These are phyloP conservation scores for Lutraria rhynchaena DNA, from an alignment of 1,140 invertebrate species.

Conservation along the genomic window DNA sequence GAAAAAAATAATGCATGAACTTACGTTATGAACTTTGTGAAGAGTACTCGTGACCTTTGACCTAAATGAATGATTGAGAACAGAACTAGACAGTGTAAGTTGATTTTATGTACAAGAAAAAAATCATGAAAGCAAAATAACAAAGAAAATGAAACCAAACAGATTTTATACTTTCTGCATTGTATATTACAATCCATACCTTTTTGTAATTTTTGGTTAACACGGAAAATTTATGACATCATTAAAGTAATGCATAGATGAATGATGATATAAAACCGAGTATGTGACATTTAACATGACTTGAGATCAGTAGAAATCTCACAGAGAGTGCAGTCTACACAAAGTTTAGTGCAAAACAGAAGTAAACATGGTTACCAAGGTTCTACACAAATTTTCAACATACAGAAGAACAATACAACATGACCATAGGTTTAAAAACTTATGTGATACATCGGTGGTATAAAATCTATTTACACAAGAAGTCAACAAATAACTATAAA, in stretches of 20 bases:
- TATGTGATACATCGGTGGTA: too few relatives aligned
- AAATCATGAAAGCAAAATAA: too few relatives aligned
- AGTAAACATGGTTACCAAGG: too few relatives aligned
- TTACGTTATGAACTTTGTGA: too few relatives aligned
- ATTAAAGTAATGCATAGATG: not conserved
- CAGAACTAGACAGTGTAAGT: too few relatives aligned
- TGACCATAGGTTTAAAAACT: too few relatives aligned
- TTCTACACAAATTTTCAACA: too few relatives aligned
- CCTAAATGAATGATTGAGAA: too few relatives aligned
- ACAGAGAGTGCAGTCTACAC: not conserved
- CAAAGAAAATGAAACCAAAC: not conserved
- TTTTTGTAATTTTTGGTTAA: not conserved
- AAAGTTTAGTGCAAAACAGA: conserved; percentile 31
- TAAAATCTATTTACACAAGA: conserved; percentile 3
- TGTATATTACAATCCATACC: not conserved
- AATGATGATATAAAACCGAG: not conserved
- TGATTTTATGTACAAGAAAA: too few relatives aligned
- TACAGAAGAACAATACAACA: too few relatives aligned
- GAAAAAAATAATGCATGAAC: too few relatives aligned
- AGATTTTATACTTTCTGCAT: not conserved
- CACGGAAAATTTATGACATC: not conserved
- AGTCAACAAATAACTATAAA: not conserved
- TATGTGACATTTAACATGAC: conserved; percentile 1
- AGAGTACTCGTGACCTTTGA: too few relatives aligned
- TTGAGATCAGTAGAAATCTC: conserved; percentile 37